Percentiles rank a stretch among this genome's conserved stretches.
These are phyloP conservation scores for Choreutis nemorana DNA, from an alignment of 2,888 invertebrate species.

Conservation along the genomic window DNA sequence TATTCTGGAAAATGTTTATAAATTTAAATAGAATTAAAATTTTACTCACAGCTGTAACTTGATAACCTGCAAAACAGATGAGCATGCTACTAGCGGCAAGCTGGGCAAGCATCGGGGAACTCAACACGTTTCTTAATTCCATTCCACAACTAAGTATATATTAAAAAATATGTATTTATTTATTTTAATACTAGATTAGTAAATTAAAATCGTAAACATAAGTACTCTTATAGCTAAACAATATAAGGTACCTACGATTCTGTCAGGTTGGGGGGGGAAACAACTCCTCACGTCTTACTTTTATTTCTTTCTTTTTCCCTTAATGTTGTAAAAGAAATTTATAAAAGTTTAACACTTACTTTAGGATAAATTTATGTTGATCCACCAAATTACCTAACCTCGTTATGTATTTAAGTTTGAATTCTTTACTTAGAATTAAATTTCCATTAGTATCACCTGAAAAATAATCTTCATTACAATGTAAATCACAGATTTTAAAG, in stretches of 20 bases:
- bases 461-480: too few relatives aligned
- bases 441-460: too few relatives aligned
- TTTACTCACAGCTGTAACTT: constrained; percentile 36
- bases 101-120: constrained; percentile 45
- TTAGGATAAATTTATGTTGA: constrained; percentile 39
- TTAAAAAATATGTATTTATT: too few relatives aligned
- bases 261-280: too few relatives aligned
- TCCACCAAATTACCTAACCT: constrained; percentile 32
- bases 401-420: constrained; percentile 22
- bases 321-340: too few relatives aligned
- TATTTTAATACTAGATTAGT: background rate
- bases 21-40: background rate
- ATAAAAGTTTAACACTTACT: constrained; percentile 21
- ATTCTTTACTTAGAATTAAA: constrained; percentile 22
- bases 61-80: constrained; percentile 46
- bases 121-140: constrained; percentile 30
- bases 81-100: constrained; percentile 37
- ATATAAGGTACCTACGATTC: too few relatives aligned
- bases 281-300: too few relatives aligned
- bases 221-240: too few relatives aligned
- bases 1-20: too few relatives aligned
- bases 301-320: too few relatives aligned
- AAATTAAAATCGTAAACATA: too few relatives aligned
- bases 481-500: too few relatives aligned
- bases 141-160: constrained; percentile 30